phyloP scores from a whole-genome alignment of 2,888 invertebrate species.

The Mythimna vitellina region DNA sequence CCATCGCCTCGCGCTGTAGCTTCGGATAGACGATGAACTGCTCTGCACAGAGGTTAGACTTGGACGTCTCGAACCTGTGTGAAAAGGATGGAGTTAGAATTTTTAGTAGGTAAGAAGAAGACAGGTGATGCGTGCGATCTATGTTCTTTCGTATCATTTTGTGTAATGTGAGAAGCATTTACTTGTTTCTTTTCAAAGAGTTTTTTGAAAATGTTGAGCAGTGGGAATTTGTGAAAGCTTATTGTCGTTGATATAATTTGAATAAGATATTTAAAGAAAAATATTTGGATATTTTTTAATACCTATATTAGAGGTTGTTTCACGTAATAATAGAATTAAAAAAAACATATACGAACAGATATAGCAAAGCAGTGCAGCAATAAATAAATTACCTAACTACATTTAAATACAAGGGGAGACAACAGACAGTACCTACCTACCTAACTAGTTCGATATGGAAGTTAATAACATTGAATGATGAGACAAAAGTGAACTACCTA shows the following conservation, averaged over 20 bases:
- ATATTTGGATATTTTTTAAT: slow-evolving; percentile 1
- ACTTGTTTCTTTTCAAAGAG: slow-evolving; percentile 38
- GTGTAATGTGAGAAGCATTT: slow-evolving; percentile 53
- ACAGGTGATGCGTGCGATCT: slow-evolving; percentile 43
- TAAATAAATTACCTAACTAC: slow-evolving; percentile 38
- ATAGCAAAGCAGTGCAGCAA: slow-evolving; percentile 55
- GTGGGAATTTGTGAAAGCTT: slow-evolving; percentile 40
- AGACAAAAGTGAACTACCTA: background rate
- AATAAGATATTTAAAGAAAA: background rate
- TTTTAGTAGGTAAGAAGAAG: slow-evolving; percentile 13
- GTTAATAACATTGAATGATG: background rate
- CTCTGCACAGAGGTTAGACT: slow-evolving; percentile 96
- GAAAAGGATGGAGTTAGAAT: slow-evolving; percentile 52
- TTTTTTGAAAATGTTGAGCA: slow-evolving; percentile 38
- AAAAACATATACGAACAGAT: slow-evolving; percentile 48
- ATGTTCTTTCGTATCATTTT: slow-evolving; percentile 23
- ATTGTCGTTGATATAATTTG: slow-evolving; percentile 4
- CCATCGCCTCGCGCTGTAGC: slow-evolving; percentile 95
- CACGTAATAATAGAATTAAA: slow-evolving; percentile 3
- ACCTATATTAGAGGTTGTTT: background rate
- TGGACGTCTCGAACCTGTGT: slow-evolving; percentile 96
- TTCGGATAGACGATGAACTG: slow-evolving; percentile 95
- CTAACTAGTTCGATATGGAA: background rate
- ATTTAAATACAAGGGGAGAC: slow-evolving; percentile 24
- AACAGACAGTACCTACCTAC: slow-evolving; percentile 26